These are phyloP conservation scores for Carassius carassius DNA, from an alignment of 2,113 vertebrate genomes.

Conservation along the genomic window DNA sequence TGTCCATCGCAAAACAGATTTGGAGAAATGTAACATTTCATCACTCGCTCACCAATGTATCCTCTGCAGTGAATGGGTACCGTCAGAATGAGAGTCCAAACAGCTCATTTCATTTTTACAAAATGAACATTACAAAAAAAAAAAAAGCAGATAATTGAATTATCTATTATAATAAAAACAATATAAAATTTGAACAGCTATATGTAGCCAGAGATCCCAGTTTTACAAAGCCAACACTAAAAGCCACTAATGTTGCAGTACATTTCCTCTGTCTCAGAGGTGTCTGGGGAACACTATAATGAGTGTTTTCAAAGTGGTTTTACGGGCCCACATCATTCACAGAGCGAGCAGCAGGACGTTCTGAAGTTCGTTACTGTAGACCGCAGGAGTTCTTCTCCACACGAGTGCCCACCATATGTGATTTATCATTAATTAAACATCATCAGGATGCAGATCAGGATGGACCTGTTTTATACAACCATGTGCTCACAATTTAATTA, in stretches of 20 bases:
- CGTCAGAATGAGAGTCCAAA: too few relatives aligned
- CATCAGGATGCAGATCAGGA: slow-evolving; percentile 6
- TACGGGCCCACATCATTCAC: slow-evolving; percentile 12
- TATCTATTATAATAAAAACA: too few relatives aligned
- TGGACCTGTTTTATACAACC: background rate
- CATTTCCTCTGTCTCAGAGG: slow-evolving; percentile 5
- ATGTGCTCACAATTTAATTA: background rate
- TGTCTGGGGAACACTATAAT: slow-evolving; percentile 31
- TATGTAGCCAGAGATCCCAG: background rate
- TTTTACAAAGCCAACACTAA: background rate
- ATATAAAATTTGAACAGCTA: too few relatives aligned
- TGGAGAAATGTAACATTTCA: too few relatives aligned
- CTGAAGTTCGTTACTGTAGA: slow-evolving; percentile 19
- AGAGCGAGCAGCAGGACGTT: slow-evolving; percentile 14
- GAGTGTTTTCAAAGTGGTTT: slow-evolving; percentile 12
- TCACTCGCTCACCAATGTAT: too few relatives aligned
- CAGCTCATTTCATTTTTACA: too few relatives aligned
- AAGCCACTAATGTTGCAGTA: background rate
- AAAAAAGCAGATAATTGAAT: too few relatives aligned
- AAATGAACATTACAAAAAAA: too few relatives aligned
- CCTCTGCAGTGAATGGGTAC: too few relatives aligned
- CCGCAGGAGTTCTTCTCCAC: slow-evolving; percentile 22
- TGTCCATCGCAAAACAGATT: too few relatives aligned
- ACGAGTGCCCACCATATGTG: slow-evolving; percentile 27
- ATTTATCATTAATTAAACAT: slow-evolving; percentile 33